These are phyloP conservation scores for Eurystomus gularis DNA, from an alignment of 2,113 vertebrate genomes.

Conservation along the genomic window DNA sequence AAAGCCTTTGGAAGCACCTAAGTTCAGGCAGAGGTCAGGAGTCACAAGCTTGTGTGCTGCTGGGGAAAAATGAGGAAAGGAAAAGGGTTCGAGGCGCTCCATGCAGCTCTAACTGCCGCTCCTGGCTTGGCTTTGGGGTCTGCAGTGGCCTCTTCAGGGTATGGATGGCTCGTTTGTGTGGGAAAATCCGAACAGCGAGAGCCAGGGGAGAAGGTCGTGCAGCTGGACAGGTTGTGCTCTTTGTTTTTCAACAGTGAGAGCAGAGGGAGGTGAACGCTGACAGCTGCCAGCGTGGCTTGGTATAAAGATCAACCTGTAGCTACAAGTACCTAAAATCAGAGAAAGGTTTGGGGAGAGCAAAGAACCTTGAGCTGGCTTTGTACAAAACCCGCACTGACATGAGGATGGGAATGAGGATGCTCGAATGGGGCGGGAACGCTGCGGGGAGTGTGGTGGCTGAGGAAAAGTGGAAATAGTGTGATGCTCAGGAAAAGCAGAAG, in stretches of 20 bases:
- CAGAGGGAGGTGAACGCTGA: background rate
- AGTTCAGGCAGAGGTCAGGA: constrained; percentile 61
- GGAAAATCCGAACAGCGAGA: background rate
- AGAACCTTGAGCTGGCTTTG: background rate
- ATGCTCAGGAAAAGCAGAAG: background rate
- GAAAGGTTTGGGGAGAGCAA: background rate
- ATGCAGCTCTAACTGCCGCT: background rate
- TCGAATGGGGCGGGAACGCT: background rate
- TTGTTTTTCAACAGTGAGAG: rapidly evolving
- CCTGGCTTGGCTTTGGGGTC: background rate
- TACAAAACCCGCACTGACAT: background rate
- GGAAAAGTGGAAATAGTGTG: background rate
- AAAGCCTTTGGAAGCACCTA: constrained; percentile 15
- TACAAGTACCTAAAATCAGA: background rate
- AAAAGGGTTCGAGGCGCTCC: background rate
- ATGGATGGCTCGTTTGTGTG: background rate
- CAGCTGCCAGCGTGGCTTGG: background rate
- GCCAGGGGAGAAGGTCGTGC: background rate
- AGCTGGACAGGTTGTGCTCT: background rate
- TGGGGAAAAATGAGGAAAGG: background rate
- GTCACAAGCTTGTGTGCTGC: background rate
- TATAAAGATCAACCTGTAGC: background rate
- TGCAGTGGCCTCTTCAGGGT: background rate
- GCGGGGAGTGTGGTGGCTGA: background rate
- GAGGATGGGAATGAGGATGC: background rate